Percentiles rank a stretch among this genome's conserved stretches.
Evolutionary conservation across 2,113 vertebrate genomes (phyloP).

Genomic region (Poeciliopsis retropinna): DNA sequence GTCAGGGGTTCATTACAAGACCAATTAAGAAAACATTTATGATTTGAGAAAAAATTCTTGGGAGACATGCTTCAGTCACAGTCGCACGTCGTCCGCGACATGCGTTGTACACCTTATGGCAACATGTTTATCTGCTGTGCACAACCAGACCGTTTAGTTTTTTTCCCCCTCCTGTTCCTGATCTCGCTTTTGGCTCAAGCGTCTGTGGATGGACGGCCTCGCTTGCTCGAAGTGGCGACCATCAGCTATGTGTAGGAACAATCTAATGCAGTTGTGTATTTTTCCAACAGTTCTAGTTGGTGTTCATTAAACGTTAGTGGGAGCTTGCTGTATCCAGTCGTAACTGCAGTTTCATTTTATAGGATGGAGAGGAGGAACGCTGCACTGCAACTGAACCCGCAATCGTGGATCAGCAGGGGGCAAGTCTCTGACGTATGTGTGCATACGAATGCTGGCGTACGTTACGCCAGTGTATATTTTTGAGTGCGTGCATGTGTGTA

Average conservation of each 20-base stretch:
- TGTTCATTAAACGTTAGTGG: constrained; percentile 26
- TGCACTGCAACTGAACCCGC: constrained; percentile 65
- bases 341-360: constrained; percentile 58
- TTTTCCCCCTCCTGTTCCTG: neutral
- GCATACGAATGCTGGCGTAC: constrained; percentile 29
- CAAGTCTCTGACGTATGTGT: constrained; percentile 57
- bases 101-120: constrained; percentile 56
- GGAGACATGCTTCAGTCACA: constrained; percentile 56
- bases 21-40: constrained; percentile 69
- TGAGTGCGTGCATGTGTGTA: constrained; percentile 42
- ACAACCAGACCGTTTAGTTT: constrained; percentile 4
- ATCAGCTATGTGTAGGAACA: constrained; percentile 30
- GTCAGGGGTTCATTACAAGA: constrained; percentile 36
- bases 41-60: constrained; percentile 50
- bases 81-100: constrained; percentile 49
- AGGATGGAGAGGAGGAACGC: constrained; percentile 43
- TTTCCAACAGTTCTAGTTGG: constrained; percentile 32
- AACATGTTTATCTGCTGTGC: constrained; percentile 53
- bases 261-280: constrained; percentile 27
- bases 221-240: constrained; percentile 15
- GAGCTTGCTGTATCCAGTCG: constrained; percentile 42
- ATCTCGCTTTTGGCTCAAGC: constrained; percentile 9
- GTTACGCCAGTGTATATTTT: constrained; percentile 48
- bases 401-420: constrained; percentile 55
- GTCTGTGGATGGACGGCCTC: constrained; percentile 42